phyloP scores from a whole-genome alignment of 2,797 vertebrate genomes.

The Otus scops region DNA sequence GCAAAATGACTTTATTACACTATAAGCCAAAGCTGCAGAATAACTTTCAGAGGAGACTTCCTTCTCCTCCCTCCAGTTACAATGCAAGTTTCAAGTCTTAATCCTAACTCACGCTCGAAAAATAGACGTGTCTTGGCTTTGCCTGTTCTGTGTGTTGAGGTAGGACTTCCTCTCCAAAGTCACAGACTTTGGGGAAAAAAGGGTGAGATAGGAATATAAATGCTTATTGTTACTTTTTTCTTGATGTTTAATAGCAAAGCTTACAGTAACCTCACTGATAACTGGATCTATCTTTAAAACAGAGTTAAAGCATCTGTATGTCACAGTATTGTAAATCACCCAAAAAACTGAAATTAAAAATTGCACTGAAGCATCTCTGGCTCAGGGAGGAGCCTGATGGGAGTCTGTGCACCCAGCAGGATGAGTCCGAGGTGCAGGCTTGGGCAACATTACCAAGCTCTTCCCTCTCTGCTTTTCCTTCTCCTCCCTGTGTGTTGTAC shows the following conservation, averaged over 20 bases:
- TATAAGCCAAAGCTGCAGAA: neutral
- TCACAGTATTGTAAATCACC: rapidly evolving
- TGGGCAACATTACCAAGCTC: rapidly evolving
- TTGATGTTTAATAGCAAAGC: rapidly evolving
- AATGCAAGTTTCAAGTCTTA: neutral
- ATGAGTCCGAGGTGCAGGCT: rapidly evolving
- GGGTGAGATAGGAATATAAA: rapidly evolving
- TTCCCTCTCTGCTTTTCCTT: neutral
- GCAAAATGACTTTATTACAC: neutral
- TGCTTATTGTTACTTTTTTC: neutral
- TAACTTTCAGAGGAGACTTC: neutral
- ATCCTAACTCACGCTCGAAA: rapidly evolving
- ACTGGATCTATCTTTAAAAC: neutral
- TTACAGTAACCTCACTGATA: rapidly evolving
- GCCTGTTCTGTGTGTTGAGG: rapidly evolving
- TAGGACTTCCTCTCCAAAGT: neutral
- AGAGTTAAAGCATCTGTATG: rapidly evolving
- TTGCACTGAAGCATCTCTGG: rapidly evolving
- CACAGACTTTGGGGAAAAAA: rapidly evolving
- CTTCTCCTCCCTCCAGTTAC: neutral
- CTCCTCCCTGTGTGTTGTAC: rapidly evolving
- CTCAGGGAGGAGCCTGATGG: rapidly evolving
- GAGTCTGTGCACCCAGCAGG: neutral
- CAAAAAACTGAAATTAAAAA: rapidly evolving
- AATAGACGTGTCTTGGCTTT: neutral